These are phyloP conservation scores for Pseudocheirus occidentalis DNA, from an alignment of 2,797 vertebrate species.

Conservation along the genomic window DNA sequence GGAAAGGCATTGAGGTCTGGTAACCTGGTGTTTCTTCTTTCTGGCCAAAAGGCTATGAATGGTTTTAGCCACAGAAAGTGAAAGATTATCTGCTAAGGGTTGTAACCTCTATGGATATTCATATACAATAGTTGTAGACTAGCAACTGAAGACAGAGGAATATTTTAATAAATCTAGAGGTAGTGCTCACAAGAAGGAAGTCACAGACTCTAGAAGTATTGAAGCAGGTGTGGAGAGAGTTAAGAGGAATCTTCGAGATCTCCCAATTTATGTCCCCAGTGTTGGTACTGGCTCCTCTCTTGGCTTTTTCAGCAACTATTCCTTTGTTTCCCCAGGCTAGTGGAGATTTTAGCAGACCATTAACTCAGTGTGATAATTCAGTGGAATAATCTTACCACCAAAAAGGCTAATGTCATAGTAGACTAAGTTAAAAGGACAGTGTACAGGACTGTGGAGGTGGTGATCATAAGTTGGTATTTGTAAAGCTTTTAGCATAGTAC, in stretches of 20 bases:
- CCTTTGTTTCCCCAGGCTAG: background rate
- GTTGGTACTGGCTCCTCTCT: background rate
- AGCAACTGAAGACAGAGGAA: no score
- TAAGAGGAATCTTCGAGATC: background rate
- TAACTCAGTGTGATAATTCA: background rate
- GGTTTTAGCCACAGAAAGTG: background rate
- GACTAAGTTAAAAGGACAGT: background rate
- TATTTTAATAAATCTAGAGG: no score
- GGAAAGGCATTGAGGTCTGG: background rate
- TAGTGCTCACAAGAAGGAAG: background rate
- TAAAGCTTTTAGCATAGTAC: background rate
- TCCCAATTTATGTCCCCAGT: background rate
- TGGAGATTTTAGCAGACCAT: background rate
- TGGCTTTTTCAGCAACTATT: background rate
- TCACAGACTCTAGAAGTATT: background rate
- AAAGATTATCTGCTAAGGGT: background rate
- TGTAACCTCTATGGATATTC: no score
- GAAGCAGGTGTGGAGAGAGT: background rate
- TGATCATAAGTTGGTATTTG: background rate
- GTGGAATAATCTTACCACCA: background rate
- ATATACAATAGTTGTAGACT: no score
- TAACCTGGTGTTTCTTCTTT: background rate
- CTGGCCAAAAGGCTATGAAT: background rate
- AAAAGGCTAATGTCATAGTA: background rate
- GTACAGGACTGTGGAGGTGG: background rate